Conservation (phyloP, 2,888 invertebrate genomes). For the Leucophenga maculata region DNA sequence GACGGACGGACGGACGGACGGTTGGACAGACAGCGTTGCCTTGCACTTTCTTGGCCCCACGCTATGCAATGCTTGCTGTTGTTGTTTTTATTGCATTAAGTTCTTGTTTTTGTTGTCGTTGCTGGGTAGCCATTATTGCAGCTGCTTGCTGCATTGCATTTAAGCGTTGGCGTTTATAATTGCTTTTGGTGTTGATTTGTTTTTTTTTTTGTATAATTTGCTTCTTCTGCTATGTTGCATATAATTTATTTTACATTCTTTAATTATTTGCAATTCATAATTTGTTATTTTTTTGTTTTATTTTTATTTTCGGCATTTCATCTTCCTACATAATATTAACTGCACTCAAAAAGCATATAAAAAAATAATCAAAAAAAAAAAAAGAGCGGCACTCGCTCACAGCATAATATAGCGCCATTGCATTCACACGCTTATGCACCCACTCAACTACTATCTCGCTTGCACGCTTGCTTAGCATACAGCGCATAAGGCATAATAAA, state of each 20-base stretch:
- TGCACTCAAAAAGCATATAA: neutral
- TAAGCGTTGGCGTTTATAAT: slow-evolving; percentile 62
- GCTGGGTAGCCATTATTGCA: slow-evolving; percentile 36
- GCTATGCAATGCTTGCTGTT: slow-evolving; percentile 8
- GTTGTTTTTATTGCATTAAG: slow-evolving; percentile 18
- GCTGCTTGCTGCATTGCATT: slow-evolving; percentile 47
- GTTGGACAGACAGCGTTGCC: slow-evolving; percentile 46
- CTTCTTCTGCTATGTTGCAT: neutral
- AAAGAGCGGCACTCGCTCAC: neutral
- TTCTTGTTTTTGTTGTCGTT: slow-evolving; percentile 15
- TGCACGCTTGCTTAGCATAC: neutral
- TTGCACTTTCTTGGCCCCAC: slow-evolving; percentile 52
- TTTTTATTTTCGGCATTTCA: neutral
- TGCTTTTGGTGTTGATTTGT: slow-evolving; percentile 52
- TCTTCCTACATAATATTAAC: slow-evolving; percentile 2
- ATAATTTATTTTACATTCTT: slow-evolving; percentile 9
- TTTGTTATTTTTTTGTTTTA: slow-evolving; percentile 15
- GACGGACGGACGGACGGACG: slow-evolving; percentile 61
- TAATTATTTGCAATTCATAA: neutral
- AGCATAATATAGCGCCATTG: neutral
- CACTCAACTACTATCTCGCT: neutral
- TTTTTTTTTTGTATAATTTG: slow-evolving; percentile 25
- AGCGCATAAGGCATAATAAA: slow-evolving; percentile 27
- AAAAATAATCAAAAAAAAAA: no score
- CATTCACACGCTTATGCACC: neutral